phyloP scores from a whole-genome alignment of 2,113 vertebrate species.

The Gallinago media region DNA sequence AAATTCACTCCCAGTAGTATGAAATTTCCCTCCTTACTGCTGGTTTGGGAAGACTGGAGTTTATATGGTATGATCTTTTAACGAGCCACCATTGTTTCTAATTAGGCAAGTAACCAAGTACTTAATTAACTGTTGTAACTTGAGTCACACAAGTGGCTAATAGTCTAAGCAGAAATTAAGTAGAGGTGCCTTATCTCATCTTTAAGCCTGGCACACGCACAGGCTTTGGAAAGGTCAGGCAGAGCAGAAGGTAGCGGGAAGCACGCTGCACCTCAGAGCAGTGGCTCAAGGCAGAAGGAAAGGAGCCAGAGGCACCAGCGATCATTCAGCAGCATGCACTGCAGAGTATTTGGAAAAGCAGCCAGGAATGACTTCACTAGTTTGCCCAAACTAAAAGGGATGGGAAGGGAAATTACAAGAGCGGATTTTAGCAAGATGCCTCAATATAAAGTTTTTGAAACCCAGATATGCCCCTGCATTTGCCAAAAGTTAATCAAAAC shows the following conservation, averaged over 20 bases:
- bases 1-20: not conserved
- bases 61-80: not conserved
- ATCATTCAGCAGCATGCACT: not conserved
- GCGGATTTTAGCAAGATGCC: not conserved
- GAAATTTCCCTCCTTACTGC: not conserved
- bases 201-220: not conserved
- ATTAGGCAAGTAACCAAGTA: slow-evolving; percentile 1
- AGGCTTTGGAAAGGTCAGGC: not conserved
- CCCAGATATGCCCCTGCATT: accelerated
- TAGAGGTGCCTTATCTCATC: not conserved
- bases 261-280: not conserved
- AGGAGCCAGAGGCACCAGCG: not conserved
- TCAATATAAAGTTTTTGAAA: accelerated
- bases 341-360: not conserved
- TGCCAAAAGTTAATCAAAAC: not conserved
- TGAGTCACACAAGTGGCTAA: not conserved
- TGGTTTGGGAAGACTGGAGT: not conserved
- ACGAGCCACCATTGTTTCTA: not conserved
- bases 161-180: not conserved
- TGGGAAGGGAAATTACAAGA: not conserved
- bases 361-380: not conserved
- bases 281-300: not conserved
- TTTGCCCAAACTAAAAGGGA: not conserved
- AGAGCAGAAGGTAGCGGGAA: not conserved
- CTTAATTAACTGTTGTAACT: slow-evolving; percentile 1